Evolutionary conservation across 2,888 invertebrate genomes (phyloP), one percentile per base, ranked within the genome.

Genomic region (Melikaiella ostensackeni): DNA sequence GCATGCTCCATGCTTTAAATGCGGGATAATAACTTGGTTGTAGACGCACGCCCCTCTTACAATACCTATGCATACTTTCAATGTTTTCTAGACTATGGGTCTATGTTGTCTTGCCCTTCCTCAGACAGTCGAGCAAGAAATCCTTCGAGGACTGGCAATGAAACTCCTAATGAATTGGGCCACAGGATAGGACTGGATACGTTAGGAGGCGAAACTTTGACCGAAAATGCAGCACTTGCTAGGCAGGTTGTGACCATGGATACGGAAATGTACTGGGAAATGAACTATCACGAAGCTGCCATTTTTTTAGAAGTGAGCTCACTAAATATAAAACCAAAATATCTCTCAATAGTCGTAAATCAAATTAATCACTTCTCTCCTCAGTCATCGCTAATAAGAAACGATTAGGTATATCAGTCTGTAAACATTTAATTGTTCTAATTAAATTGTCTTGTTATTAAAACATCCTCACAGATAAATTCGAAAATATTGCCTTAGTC

Each of bases 221-320:
- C 87, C 0, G 91, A 92, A 80, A 90, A 88, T 80, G 84, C 85
- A 16, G 82, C 86, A 2, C 83, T 90, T 46, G 84, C 90, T 4
- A 84, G 89, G 50, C 87, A 87, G 38, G 84, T 88, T 35, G 77
- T 83, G 19, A 77, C 84, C 24, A 79, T 89, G 73, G 91, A 92
- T 77, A 86, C 89, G 6, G 91, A 91, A 73, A 87, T 91, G 79
- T 95, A 95, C 84, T 97, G 97, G 97, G 95, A 96, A 91, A 96
- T 97, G 95, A 97, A 97, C 91, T 97, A 97, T 89, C 96, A 97
- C 87, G 97, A 97, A 88, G 97, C 97, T 21, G 96, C 97, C 73
- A 97, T 97, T 87, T 97, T 96, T 92, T 93, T 97, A 86, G 96
- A 97, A 93, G 96, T 96, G 92, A 81, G 64, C 30, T 46, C 64